These are phyloP conservation scores for Ypsolopha scabrella DNA, from an alignment of 2,888 invertebrate genomes.

Conservation along the genomic window DNA sequence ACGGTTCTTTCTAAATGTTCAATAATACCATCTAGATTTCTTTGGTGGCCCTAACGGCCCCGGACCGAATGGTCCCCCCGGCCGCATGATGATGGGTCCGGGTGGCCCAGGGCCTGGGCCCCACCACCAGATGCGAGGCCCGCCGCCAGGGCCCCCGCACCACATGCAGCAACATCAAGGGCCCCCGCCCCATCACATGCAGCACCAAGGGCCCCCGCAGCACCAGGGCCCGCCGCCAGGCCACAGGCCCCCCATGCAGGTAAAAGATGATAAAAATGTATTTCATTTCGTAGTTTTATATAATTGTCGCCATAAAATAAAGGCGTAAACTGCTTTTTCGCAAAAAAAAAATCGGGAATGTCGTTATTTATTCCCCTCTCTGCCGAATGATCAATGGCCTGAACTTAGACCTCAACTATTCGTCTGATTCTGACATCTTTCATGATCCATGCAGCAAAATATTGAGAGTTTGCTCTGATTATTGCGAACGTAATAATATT, in stretches of 20 bases:
- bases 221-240: constrained; percentile 62
- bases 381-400: too few species aligned
- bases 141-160: constrained; percentile 54
- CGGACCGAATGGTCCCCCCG: constrained; percentile 51
- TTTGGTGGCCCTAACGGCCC: constrained; percentile 62
- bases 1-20: neutral
- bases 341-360: too few species aligned
- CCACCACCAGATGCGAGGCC: constrained; percentile 53
- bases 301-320: too few species aligned
- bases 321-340: too few species aligned
- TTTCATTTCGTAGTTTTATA: too few species aligned
- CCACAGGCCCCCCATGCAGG: constrained; percentile 73
- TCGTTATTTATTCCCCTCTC: too few species aligned
- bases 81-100: constrained; percentile 44
- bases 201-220: constrained; percentile 66
- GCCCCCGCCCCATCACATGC: constrained; percentile 51
- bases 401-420: too few species aligned
- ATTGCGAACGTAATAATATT: too few species aligned
- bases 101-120: constrained; percentile 21
- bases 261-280: constrained; percentile 12
- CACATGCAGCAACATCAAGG: constrained; percentile 55
- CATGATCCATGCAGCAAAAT: too few species aligned
- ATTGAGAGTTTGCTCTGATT: too few species aligned
- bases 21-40: constrained; percentile 33
- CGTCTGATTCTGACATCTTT: too few species aligned